Evolutionary conservation across 1,140 invertebrate species (phyloP).

Genomic region (Thaumatotibia leucotreta): DNA sequence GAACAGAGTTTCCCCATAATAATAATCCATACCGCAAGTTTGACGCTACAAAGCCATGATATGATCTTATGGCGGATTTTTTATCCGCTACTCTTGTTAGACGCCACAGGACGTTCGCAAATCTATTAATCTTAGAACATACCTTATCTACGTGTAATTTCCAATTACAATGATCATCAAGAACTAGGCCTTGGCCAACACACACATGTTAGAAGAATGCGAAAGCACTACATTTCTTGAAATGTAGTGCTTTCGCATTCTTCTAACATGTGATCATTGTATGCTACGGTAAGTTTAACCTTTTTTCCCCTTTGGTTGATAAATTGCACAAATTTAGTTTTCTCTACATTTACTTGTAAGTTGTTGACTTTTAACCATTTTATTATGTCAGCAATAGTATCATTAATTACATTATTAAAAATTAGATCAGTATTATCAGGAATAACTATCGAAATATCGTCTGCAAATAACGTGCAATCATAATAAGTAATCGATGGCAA

Average conservation of each 20-base stretch:
- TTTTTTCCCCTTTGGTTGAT: background rate
- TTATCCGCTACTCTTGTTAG: background rate
- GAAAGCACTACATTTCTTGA: background rate
- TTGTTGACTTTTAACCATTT: background rate
- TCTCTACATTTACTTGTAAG: background rate
- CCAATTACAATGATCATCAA: background rate
- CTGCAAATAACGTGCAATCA: slow-evolving; percentile 3
- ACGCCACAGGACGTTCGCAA: background rate
- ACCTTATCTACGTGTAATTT: no score
- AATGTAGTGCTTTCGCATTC: background rate
- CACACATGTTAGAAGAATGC: background rate
- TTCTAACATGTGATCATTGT: background rate
- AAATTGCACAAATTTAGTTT: slow-evolving; percentile 6
- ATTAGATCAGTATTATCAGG: background rate
- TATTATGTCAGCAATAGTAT: background rate
- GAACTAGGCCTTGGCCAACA: background rate
- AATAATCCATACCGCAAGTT: slow-evolving; percentile 10
- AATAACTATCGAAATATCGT: background rate
- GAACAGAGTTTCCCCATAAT: slow-evolving; percentile 2
- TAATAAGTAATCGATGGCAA: background rate
- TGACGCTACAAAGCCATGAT: no score
- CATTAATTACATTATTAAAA: background rate
- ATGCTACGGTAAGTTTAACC: background rate
- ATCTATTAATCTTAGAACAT: background rate
- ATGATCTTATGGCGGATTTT: background rate